Evolutionary conservation across 35 echinoderm and acorn worm species (phyloP).

Genomic region (Ophioderma brevispina): DNA sequence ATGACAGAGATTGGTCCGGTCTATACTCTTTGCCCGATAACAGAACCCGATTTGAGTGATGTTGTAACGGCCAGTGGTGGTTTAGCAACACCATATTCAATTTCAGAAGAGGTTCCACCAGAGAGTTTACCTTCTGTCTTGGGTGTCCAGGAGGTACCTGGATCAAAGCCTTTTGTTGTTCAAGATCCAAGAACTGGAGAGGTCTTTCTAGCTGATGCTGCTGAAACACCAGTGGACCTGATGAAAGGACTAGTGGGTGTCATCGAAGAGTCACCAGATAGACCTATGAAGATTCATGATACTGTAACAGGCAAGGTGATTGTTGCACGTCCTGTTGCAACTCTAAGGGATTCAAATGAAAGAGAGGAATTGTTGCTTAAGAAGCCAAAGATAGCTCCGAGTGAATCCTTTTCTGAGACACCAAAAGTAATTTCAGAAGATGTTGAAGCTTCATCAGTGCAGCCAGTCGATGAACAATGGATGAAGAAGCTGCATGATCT

Average conservation of each 20-base stretch:
- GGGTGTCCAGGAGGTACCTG: constrained; percentile 19
- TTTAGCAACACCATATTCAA: not conserved
- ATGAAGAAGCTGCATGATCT: not conserved
- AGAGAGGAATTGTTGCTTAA: too few species aligned
- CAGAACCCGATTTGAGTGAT: constrained; percentile 16
- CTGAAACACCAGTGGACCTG: constrained; percentile 11
- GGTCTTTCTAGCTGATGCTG: constrained; percentile 26
- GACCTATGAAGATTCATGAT: constrained; percentile 53
- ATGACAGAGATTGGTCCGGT: constrained; percentile 75
- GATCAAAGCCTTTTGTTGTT: constrained; percentile 24
- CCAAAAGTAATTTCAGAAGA: not conserved
- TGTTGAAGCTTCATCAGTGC: not conserved
- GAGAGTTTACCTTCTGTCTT: constrained; percentile 18
- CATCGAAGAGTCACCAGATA: constrained; percentile 25
- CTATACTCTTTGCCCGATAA: constrained; percentile 55
- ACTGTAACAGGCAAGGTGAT: constrained; percentile 23
- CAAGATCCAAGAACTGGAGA: constrained; percentile 61
- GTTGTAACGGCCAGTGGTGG: constrained; percentile 5
- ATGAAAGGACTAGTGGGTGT: constrained; percentile 9
- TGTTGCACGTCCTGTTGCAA: constrained; percentile 10
- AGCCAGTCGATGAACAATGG: not conserved
- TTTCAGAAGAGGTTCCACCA: constrained; percentile 13
- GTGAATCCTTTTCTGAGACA: not conserved
- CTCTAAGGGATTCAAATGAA: too few species aligned
- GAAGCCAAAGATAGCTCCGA: not conserved